A percentile compares a stretch with the other conserved stretches of the same genome.
phyloP scores from a whole-genome alignment of 2,113 vertebrate species.

The Leucopternis melanops region DNA sequence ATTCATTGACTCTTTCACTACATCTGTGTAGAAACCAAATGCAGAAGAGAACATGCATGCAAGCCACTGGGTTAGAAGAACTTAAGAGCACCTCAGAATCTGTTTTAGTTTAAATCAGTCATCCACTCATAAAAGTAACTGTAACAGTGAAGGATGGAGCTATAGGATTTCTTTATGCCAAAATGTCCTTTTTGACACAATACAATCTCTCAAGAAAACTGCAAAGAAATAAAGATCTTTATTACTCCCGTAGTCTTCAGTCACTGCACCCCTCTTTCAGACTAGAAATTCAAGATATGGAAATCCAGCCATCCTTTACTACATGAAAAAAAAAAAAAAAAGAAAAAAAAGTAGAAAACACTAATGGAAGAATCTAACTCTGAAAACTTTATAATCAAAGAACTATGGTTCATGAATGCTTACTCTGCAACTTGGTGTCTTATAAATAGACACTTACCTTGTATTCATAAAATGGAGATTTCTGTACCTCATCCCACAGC shows the following conservation, averaged over 20 bases:
- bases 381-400: background rate
- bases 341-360: background rate
- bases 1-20: background rate
- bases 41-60: background rate
- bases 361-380: background rate
- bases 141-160: fast-evolving
- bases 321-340: background rate
- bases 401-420: background rate
- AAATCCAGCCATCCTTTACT: background rate
- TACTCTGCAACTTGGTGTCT: background rate
- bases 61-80: background rate
- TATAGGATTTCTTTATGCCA: background rate
- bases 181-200: background rate
- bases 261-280: background rate
- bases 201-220: background rate
- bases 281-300: background rate
- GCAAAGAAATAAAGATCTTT: background rate
- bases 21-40: background rate
- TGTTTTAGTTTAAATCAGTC: background rate
- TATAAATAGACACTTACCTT: constrained; percentile 66
- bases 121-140: background rate
- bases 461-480: constrained; percentile 89
- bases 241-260: background rate
- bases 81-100: background rate
- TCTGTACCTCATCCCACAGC: constrained; percentile 83